These are phyloP conservation scores for Tenthredo mesomela DNA, from an alignment of 2,888 invertebrate genomes.

Conservation along the genomic window DNA sequence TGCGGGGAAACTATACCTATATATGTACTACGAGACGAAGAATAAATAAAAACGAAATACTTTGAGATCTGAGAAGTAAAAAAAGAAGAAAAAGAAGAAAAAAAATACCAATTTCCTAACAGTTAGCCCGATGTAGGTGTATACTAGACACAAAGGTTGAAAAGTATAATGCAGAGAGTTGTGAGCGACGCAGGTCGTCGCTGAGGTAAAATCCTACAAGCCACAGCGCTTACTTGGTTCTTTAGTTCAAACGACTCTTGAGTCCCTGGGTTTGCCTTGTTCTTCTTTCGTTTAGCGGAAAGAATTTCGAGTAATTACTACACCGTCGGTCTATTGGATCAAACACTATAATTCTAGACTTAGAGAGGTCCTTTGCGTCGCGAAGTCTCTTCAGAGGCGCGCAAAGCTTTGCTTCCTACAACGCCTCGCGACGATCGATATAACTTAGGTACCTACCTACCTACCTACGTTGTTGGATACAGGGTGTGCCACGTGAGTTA, in stretches of 20 bases:
- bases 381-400: conserved; percentile 41
- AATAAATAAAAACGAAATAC: background rate
- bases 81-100: background rate
- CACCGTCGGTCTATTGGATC: conserved; percentile 36
- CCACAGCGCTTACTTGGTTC: conserved; percentile 16
- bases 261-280: conserved; percentile 13
- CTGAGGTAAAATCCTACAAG: conserved; percentile 2
- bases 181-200: background rate
- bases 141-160: background rate
- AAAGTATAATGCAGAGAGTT: background rate
- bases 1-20: background rate
- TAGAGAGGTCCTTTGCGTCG: conserved; percentile 43
- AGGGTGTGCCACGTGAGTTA: conserved; percentile 20
- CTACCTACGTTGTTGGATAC: background rate
- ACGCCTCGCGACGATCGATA: conserved; percentile 42
- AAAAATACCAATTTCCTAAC: background rate
- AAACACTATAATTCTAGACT: conserved; percentile 42
- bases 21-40: background rate
- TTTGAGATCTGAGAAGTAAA: background rate
- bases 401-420: conserved; percentile 40
- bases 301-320: conserved; percentile 46
- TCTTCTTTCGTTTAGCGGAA: conserved; percentile 11
- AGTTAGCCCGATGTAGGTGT: background rate
- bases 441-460: conserved; percentile 32
- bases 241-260: conserved; percentile 25